These are phyloP conservation scores for Pao palembangensis DNA, from an alignment of 2,113 vertebrate species.

Conservation along the genomic window DNA sequence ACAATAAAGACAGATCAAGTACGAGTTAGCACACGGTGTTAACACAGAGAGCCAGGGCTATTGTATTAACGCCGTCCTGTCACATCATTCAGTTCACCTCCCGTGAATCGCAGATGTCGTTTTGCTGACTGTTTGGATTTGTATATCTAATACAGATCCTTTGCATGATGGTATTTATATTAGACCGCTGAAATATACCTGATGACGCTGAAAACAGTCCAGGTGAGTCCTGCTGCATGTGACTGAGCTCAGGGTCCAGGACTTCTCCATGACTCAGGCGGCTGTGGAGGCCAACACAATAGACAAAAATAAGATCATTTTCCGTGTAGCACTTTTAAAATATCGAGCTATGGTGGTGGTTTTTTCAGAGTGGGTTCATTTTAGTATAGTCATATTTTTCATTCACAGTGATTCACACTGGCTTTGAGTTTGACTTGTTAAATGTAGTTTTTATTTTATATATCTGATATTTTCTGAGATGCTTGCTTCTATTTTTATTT, in stretches of 20 bases:
- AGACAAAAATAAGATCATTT: no score
- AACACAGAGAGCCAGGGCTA: constrained; percentile 24
- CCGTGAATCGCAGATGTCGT: not conserved
- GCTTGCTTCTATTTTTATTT: no score
- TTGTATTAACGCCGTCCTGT: constrained; percentile 20
- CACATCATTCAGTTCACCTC: constrained; percentile 4
- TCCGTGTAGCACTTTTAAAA: no score
- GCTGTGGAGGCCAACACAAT: no score
- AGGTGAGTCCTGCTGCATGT: not conserved
- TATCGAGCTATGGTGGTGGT: no score
- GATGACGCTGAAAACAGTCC: not conserved
- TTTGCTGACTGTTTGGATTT: not conserved
- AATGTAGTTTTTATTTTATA: no score
- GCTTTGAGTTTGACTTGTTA: no score
- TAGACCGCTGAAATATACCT: constrained; percentile 1
- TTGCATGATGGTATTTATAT: constrained; percentile 5
- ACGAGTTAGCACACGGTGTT: constrained; percentile 33
- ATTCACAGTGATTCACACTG: no score
- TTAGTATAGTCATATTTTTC: no score
- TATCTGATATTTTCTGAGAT: no score
- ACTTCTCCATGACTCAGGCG: no score
- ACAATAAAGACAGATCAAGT: constrained; percentile 38
- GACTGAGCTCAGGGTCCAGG: not conserved
- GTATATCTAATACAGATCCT: not conserved
- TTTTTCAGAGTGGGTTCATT: no score